Evolutionary conservation across 2,888 invertebrate species (phyloP).

Genomic region (Cryptus viduatorius): DNA sequence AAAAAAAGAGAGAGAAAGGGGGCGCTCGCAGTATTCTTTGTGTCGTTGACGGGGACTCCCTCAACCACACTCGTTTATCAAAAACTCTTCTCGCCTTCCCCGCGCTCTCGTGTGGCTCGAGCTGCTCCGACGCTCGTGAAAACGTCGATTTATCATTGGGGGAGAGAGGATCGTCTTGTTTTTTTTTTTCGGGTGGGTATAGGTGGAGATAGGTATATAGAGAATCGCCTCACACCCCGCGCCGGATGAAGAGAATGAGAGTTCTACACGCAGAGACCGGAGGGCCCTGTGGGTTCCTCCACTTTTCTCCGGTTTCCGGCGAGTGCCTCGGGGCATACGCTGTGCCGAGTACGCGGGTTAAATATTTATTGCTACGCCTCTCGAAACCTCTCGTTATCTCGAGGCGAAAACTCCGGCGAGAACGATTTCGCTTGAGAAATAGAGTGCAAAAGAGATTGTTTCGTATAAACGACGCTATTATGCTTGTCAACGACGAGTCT

Average conservation of each 20-base stretch:
- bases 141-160: slow-evolving; percentile 70
- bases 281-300: slow-evolving; percentile 59
- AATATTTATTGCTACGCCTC: slow-evolving; percentile 64
- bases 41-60: slow-evolving; percentile 8
- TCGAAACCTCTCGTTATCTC: slow-evolving; percentile 29
- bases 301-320: slow-evolving; percentile 63
- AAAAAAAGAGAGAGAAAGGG: neutral
- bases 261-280: slow-evolving; percentile 35
- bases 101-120: slow-evolving; percentile 40
- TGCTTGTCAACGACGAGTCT: neutral
- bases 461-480: neutral
- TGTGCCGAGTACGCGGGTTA: slow-evolving; percentile 49
- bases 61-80: slow-evolving; percentile 61
- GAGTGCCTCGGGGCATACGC: slow-evolving; percentile 38
- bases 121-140: slow-evolving; percentile 56
- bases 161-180: slow-evolving; percentile 41
- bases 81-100: slow-evolving; percentile 46
- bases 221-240: slow-evolving; percentile 15
- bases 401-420: slow-evolving; percentile 32
- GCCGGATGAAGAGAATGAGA: slow-evolving; percentile 34
- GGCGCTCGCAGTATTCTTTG: neutral
- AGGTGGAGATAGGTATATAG: neutral
- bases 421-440: slow-evolving; percentile 24
- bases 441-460: slow-evolving; percentile 6
- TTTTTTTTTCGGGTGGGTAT: slow-evolving; percentile 7